These are phyloP conservation scores for Scrobipalpa atriplicella DNA, from an alignment of 2,888 invertebrate species.

Conservation along the genomic window DNA sequence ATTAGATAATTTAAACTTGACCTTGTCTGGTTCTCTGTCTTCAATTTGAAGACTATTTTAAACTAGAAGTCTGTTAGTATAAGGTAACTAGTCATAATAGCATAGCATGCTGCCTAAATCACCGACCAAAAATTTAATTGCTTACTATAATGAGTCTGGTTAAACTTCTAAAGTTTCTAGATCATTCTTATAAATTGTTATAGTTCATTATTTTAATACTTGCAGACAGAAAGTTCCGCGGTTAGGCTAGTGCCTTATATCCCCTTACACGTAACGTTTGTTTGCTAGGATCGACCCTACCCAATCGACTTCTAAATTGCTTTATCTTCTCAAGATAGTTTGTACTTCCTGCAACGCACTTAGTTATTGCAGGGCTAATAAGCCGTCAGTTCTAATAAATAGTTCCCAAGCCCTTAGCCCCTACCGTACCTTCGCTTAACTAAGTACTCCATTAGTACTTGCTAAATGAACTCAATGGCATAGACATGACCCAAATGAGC, in stretches of 20 bases:
- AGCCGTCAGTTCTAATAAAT: slow-evolving; percentile 2
- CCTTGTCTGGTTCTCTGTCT: not conserved
- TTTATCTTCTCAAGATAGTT: not conserved
- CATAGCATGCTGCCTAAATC: too few relatives aligned
- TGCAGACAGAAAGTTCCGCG: too few relatives aligned
- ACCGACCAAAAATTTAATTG: too few relatives aligned
- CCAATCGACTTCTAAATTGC: not conserved
- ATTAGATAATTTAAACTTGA: not conserved
- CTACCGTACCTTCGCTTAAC: not conserved
- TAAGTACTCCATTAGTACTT: slow-evolving; percentile 28
- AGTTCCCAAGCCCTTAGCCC: not conserved
- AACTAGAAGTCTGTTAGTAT: not conserved
- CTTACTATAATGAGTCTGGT: too few relatives aligned
- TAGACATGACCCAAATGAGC: slow-evolving; percentile 32
- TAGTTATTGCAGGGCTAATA: slow-evolving; percentile 6
- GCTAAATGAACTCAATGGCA: slow-evolving; percentile 32
- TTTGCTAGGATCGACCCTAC: too few relatives aligned
- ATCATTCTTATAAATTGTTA: too few relatives aligned
- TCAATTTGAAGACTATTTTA: not conserved
- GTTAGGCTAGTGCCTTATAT: too few relatives aligned
- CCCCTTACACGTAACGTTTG: too few relatives aligned
- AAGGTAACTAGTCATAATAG: too few relatives aligned
- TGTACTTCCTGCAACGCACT: slow-evolving; percentile 2
- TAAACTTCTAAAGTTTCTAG: too few relatives aligned
- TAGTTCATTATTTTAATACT: too few relatives aligned